Conservation (phyloP, 2,113 vertebrate genomes). For the Choloepus hoffmanni region DNA sequence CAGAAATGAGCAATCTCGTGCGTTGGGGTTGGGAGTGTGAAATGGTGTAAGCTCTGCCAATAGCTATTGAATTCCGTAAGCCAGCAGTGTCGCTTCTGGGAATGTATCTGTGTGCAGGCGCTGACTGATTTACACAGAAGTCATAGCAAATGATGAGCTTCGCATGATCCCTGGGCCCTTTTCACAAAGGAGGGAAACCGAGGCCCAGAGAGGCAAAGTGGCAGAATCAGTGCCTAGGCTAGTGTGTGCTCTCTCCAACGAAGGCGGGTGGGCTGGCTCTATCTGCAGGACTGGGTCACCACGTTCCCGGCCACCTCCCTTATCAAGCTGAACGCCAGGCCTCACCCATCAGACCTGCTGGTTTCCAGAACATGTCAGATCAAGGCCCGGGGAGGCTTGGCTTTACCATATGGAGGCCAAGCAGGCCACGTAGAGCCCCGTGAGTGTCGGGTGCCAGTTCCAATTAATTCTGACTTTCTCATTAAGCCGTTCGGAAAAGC, state of each 20-base stretch:
- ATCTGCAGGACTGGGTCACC: not conserved
- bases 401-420: constrained; percentile 76
- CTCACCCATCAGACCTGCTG: not conserved
- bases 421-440: constrained; percentile 66
- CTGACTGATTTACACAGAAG: not conserved
- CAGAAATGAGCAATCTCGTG: not conserved
- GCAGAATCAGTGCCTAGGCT: too few relatives aligned
- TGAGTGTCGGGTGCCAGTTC: constrained; percentile 79
- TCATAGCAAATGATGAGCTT: not conserved
- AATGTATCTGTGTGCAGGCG: not conserved
- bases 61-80: not conserved
- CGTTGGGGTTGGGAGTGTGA: not conserved
- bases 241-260: not conserved
- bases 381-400: not conserved
- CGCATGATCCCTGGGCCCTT: not conserved
- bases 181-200: not conserved
- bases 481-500: constrained; percentile 84
- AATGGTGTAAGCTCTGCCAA: not conserved
- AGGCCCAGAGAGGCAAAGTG: not conserved
- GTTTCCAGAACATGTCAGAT: not conserved
- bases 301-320: not conserved
- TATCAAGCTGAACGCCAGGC: not conserved
- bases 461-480: constrained; percentile 86
- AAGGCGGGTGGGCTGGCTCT: not conserved
- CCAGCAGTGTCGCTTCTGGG: not conserved